Evolutionary conservation across 2,888 invertebrate genomes (phyloP), one percentile per base, ranked within the genome.

Genomic region (Frankliniella intonsa): DNA sequence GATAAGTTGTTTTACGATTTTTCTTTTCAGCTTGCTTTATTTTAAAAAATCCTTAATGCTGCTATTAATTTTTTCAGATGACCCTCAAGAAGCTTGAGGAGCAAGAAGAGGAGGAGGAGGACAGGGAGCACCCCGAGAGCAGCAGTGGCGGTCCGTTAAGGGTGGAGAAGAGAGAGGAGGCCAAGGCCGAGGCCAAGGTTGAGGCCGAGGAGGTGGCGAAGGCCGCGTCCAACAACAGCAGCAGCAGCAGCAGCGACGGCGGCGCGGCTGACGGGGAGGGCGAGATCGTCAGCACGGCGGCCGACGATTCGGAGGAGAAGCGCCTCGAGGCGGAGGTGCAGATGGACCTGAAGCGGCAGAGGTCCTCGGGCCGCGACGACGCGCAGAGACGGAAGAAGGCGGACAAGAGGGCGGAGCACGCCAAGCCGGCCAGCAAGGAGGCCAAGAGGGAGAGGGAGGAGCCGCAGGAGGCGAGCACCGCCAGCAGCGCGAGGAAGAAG

Each of bases 41-140:
- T n/a, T n/a, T n/a, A n/a, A n/a, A n/a, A n/a, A n/a, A n/a, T n/a
- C n/a, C n/a, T n/a, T n/a, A n/a, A n/a, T n/a, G n/a, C n/a, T n/a
- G n/a, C n/a, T n/a, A n/a, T n/a, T n/a, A n/a, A n/a, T 62, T 0
- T 62, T 62, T 62, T 62, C 62, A 76, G 69, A 76, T 76, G 69
- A 76, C 69, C 11, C 10, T 76, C 22, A 76, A 76, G 69, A 76
- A 76, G 25, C 69, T 76, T 12, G 69, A 76, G 69, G 69, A 76
- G 22, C 69, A 76, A 25, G 22, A 76, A 25, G 69, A 76, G 69
- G 69, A 76, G 69, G 69, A 76, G 25, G 69, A 76, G 69, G 69
- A 25, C 5, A 14, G 0, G 25, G 69, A 76, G 69, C 22, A 25
- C 22, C 69, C 22, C 9, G 8, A 1, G 69, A 25, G 69, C 55